A percentile compares a stretch with the other conserved stretches of the same genome.
These are phyloP conservation scores for Parazoanthus darwini DNA, from an alignment of 92 coral and sea anemone species.

Conservation along the genomic window DNA sequence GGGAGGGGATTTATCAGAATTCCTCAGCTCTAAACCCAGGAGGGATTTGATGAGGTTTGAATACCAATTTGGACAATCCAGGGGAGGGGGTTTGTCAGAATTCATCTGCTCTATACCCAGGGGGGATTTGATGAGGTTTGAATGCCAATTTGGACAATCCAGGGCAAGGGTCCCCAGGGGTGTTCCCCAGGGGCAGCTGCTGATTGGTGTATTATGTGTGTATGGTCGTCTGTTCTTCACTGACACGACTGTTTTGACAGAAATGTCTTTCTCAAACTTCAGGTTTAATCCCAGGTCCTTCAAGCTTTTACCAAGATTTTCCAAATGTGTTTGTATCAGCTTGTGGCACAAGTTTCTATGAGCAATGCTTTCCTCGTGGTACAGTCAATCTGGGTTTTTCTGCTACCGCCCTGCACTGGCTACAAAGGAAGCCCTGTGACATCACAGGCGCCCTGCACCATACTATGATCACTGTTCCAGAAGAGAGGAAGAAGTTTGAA, in stretches of 20 bases:
- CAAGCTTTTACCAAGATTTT: conserved; percentile 61
- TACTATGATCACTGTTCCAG: conserved; percentile 73
- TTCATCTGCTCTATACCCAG: too few relatives aligned
- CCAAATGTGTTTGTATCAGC: conserved; percentile 69
- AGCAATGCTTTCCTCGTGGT: conserved; percentile 69
- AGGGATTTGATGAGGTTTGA: too few relatives aligned
- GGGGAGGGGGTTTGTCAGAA: too few relatives aligned
- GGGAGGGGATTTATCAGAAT: too few relatives aligned
- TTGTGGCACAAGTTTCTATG: conserved; percentile 75
- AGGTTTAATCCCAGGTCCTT: conserved; percentile 85
- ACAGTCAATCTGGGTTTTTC: conserved; percentile 63
- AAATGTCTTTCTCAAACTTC: background rate
- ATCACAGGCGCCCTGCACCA: conserved; percentile 78
- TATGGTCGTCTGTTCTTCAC: background rate
- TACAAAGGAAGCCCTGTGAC: conserved; percentile 74
- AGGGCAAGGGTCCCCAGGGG: too few relatives aligned
- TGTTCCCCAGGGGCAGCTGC: too few relatives aligned
- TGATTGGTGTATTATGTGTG: too few relatives aligned
- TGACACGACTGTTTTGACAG: background rate
- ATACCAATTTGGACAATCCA: too few relatives aligned
- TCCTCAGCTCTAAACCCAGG: too few relatives aligned
- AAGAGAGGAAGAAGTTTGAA: conserved; percentile 56
- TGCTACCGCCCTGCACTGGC: conserved; percentile 83
- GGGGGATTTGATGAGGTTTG: too few relatives aligned
- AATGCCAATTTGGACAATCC: too few relatives aligned